Evolutionary conservation across 2,797 vertebrate genomes (phyloP), one percentile per base, ranked within the genome.

Genomic region (Potorous gilbertii): DNA sequence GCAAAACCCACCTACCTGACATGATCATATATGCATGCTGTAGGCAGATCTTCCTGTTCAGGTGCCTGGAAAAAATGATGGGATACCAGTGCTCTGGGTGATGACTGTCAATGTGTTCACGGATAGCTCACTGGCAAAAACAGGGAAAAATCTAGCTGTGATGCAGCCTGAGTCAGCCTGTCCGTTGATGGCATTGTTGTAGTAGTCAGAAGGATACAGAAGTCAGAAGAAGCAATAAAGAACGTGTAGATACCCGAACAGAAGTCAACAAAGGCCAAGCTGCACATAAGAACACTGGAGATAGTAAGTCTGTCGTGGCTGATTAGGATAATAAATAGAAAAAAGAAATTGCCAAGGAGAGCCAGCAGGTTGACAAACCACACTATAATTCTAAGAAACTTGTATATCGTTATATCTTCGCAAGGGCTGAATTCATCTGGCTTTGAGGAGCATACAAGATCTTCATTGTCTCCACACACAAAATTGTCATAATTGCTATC

Each of bases 391-490:
- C 99, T 99, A 96, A 99, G 98, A 98, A 99, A 99, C 27, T 98
- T 98, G 92, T 99, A 99, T 3, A 99, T 99, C 99, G 99, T 99
- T 96, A 99, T 99, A 98, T 99, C 99, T 97, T 99, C 99, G 62
- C 99, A 99, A n/a, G 99, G 99, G 97, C 99, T 99, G 98, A 99
- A 99, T 96, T 99, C 99, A 95, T 99, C 99, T 0, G 99, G 99
- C 91, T 98, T 99, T 4, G 99, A 99, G 0, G 98, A 98, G 31
- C 99, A 99, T 81, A 98, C 97, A 62, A 99, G 99, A 0, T 99
- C 99, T 96, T 99, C 99, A 10, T 97, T 99, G 27, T 99, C 99
- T 93, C 99, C 99, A 0, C 99, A 99, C 96, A 99, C 97, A 12
- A 98, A 99, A 55, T 99, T 99, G 97, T 99, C 99, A 0, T 99